These are phyloP conservation scores for Papilio polytes DNA, from an alignment of 1,140 invertebrate genomes.

Conservation along the genomic window DNA sequence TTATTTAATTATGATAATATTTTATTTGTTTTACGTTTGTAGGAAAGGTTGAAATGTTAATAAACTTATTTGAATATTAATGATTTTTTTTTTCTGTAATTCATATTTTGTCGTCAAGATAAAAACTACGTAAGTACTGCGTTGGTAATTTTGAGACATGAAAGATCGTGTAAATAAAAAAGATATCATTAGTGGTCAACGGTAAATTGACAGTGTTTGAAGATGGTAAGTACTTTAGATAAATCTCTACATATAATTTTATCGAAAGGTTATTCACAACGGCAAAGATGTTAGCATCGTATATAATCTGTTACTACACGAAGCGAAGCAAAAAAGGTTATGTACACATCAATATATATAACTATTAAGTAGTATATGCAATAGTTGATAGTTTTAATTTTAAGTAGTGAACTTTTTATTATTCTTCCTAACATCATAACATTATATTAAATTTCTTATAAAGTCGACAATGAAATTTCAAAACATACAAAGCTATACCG, in stretches of 20 bases:
- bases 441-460: conserved; percentile 3
- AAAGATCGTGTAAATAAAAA: background rate
- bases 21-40: background rate
- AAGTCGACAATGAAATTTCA: background rate
- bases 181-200: background rate
- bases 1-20: conserved; percentile 12
- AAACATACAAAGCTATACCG: conserved; percentile 4
- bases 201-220: background rate
- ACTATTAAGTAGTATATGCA: background rate
- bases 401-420: too few relatives aligned
- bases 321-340: background rate
- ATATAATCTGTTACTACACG: conserved; percentile 6
- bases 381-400: too few relatives aligned
- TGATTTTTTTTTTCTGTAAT: background rate
- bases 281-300: background rate
- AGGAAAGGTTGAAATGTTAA: background rate
- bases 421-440: too few relatives aligned
- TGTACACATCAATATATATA: background rate
- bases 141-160: background rate
- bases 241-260: background rate
- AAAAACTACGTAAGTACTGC: background rate
- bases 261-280: background rate
- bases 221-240: background rate
- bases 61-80: background rate
- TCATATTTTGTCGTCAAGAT: background rate